Base-by-base conservation (phyloP, 1,140 invertebrate genomes). In the Aricia agestis region DNA sequence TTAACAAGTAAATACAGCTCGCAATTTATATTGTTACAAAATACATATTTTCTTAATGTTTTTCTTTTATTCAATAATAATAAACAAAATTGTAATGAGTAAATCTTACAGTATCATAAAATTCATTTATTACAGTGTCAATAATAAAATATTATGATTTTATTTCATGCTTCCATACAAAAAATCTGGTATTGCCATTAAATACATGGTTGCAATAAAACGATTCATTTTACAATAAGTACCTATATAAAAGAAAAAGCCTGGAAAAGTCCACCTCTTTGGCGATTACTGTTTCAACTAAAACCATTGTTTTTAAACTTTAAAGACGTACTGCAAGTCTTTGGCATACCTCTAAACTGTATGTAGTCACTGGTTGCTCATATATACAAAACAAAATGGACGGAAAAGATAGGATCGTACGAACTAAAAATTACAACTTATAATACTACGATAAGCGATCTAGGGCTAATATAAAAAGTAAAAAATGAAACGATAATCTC, bases 301-400 rank as follows among this genome's bases (percentile, higher is more conserved):
- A 66, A 78, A 78, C 66, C 75, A 69, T 76, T n/a, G n/a, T n/a
- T n/a, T n/a, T n/a, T n/a, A n/a, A n/a, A 71, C 72, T 72, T 75
- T 75, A 78, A 86, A 89, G 83, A 89, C 82, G 69, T 79, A 79
- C 72, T 82, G 78, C 76, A 80, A 84, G 81, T 90, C 89, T 91
- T 91, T 91, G 89, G 89, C 85, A 84, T 87, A 83, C 78, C 80
- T 85, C 89, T 91, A 89, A 83, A 91, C 89, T 91, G 89, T 91
- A 91, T 91, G 89, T 84, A 73, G 80, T 67, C 59, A 10, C 19
- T 63, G 18, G 59, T 70, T 70, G 45, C 70, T 66, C 69, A 70
- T 76, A 70, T 76, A 74, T 76, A 80, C 74, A 80, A 87, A 83
- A 78, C 72, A 83, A 78, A 82, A 83, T 91, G 89, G 89, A 91